phyloP scores from a whole-genome alignment of 2,888 invertebrate species.

The Pandemis corylana region DNA sequence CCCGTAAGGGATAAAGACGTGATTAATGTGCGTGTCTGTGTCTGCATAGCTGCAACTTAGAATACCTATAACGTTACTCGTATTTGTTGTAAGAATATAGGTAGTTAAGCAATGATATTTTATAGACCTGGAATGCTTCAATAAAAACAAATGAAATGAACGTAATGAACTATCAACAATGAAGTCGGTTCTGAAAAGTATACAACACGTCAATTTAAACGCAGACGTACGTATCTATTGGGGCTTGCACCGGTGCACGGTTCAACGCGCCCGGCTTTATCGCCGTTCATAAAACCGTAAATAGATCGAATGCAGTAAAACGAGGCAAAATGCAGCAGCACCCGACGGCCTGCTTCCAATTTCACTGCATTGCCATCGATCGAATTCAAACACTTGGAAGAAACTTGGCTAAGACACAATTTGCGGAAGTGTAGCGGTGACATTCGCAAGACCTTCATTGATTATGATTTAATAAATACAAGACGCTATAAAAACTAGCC shows the following conservation, averaged over 20 bases:
- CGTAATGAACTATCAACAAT: neutral
- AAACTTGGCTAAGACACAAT: slow-evolving; percentile 21
- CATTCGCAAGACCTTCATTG: slow-evolving; percentile 22
- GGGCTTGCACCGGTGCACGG: slow-evolving; percentile 50
- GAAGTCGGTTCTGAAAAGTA: slow-evolving; percentile 19
- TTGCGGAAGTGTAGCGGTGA: slow-evolving; percentile 22
- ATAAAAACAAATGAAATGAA: neutral
- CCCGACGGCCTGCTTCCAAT: slow-evolving; percentile 65
- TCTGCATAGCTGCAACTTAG: too few species aligned
- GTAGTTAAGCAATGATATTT: too few species aligned
- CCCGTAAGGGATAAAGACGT: too few species aligned
- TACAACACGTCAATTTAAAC: slow-evolving; percentile 52
- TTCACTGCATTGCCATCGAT: slow-evolving; percentile 76
- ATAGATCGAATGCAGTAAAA: slow-evolving; percentile 82
- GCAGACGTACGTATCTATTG: slow-evolving; percentile 52
- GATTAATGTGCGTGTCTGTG: too few species aligned
- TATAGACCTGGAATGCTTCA: slow-evolving; percentile 17
- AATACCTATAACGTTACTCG: too few species aligned
- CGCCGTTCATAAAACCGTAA: slow-evolving; percentile 77
- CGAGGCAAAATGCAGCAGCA: slow-evolving; percentile 53
- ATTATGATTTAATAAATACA: slow-evolving; percentile 22
- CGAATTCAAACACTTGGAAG: slow-evolving; percentile 60
- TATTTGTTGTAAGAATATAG: too few species aligned
- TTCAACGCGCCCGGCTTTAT: slow-evolving; percentile 72
- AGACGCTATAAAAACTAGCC: slow-evolving; percentile 30